Evolutionary conservation across 2,113 vertebrate genomes (phyloP).

Genomic region (Nothoprocta pentlandii): DNA sequence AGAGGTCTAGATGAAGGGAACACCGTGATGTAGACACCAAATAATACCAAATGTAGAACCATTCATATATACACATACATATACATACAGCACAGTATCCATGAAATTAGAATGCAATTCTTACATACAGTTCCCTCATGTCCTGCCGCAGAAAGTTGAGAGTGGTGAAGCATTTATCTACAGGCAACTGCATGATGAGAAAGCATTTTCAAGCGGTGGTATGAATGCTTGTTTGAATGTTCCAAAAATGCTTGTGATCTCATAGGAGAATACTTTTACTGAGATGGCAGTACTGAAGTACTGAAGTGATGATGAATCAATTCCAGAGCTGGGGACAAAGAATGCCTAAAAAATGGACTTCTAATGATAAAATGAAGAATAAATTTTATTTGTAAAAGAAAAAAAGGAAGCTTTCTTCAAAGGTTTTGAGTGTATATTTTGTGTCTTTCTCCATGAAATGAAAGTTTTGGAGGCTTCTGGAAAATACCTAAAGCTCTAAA

Average conservation of each 20-base stretch:
- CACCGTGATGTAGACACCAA: not conserved
- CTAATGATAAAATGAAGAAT: not conserved
- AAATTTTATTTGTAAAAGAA: not conserved
- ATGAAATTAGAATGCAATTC: not conserved
- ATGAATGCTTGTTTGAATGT: not conserved
- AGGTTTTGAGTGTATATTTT: not conserved
- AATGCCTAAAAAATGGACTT: not conserved
- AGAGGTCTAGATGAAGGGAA: not conserved
- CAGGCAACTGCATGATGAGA: not conserved
- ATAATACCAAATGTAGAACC: not conserved
- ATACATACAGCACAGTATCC: not conserved
- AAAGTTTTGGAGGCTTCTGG: not conserved
- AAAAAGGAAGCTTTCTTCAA: not conserved
- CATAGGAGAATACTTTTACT: not conserved
- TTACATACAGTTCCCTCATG: not conserved
- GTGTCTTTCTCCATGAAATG: not conserved
- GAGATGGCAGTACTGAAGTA: not conserved
- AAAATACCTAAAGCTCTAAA: not conserved
- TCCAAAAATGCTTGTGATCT: not conserved
- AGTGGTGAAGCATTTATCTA: not conserved
- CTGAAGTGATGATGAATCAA: not conserved
- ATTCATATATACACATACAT: no score
- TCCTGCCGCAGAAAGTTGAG: no score
- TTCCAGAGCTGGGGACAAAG: not conserved
- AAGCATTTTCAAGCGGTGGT: not conserved